Base-by-base conservation (phyloP, 2,113 vertebrate species). In the Malurus elegans region DNA sequence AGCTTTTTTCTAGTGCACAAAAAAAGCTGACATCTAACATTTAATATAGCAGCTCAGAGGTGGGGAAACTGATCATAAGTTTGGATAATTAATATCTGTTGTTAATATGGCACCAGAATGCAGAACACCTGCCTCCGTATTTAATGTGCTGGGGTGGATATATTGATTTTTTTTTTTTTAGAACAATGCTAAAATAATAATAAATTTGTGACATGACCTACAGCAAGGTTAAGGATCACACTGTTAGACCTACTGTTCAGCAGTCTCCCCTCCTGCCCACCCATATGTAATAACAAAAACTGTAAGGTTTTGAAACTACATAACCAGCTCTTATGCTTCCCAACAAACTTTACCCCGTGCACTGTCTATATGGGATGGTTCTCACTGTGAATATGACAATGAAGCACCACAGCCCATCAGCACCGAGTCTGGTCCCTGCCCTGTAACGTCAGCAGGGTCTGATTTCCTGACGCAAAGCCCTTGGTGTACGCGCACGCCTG, bases 401-500 rank as follows among this genome's bases (percentile, higher is more conserved):
- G 31, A 75, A 53, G 34, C 20, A 12, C 21, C 31, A 4, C 18
- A 40, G 61, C 40, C 32, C 70, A 21, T 60, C 61, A 69, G 31
- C 6, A 6, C 1, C 34, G 66, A 82, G 34, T 25, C 61, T 85
- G 91, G 32, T 78, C 91, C 53, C 70, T 95, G 94, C 57, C 70
- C 92, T 20, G 70, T 73, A 79, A 90, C 4, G 16, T 93, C 89
- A 95, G 48, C 76, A 93, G 72, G 23, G 19, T 69, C 36, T 56
- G 34, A 36, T 36, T 64, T 28, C 44, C 61, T 83, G 53, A 48
- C 0, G 0, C 18, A 34, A 36, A 10, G 12, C 12, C 14, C 32
- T 79, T 3, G 9, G 75, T 9, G 48, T 10, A 20, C 38, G 31
- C 0, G 0, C 48, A 23, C 0, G 1, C 19, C 72, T 44, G 28